Percentiles rank a stretch among this genome's conserved stretches.
These are phyloP conservation scores for Sycobia sp. DNA, from an alignment of 1,140 invertebrate genomes.

Conservation along the genomic window DNA sequence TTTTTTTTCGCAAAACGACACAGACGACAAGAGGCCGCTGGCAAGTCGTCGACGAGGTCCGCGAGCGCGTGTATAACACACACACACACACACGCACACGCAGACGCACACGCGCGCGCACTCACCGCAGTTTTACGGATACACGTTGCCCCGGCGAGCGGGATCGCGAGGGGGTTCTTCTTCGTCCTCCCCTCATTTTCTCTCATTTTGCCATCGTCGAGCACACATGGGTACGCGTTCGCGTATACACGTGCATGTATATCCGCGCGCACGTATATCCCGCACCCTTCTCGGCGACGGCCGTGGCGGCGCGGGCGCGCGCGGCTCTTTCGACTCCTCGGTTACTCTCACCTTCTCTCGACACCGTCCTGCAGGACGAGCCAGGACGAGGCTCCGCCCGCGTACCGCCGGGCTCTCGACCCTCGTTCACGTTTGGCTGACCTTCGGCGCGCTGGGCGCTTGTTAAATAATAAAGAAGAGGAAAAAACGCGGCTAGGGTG, in stretches of 20 bases:
- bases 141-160: no score
- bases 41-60: background rate
- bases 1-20: constrained; percentile 36
- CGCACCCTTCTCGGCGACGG: background rate
- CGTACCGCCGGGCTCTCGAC: constrained; percentile 5
- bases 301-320: no score
- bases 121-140: no score
- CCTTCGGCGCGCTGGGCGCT: constrained; percentile 42
- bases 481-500: background rate
- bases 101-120: no score
- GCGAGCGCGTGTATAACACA: no score
- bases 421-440: constrained; percentile 52
- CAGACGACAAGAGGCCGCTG: constrained; percentile 37
- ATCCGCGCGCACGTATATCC: no score
- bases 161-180: constrained; percentile 2
- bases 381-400: no score
- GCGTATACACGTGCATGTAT: no score
- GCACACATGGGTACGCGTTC: no score
- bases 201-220: constrained; percentile 17
- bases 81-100: no score
- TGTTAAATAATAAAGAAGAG: constrained; percentile 23
- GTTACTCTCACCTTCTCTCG: background rate
- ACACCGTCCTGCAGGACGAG: constrained; percentile 3
- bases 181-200: constrained; percentile 15
- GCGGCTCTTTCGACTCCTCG: constrained; percentile 24